Conservation (phyloP, 2,888 invertebrate genomes). For the Linnaemya vulpina region DNA sequence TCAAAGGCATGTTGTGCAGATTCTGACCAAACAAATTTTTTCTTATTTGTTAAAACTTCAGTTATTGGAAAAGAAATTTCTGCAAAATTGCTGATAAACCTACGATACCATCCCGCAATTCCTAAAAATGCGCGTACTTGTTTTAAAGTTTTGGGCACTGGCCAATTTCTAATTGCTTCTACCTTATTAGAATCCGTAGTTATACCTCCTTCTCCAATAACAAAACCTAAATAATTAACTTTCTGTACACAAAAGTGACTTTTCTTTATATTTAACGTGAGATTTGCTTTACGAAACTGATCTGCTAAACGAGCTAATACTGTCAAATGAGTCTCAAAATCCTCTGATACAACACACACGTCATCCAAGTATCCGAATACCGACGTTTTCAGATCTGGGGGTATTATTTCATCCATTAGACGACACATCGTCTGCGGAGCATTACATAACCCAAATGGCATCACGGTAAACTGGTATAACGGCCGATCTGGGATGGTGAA, state of each 20-base stretch:
- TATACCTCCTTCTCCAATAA: slow-evolving; percentile 16
- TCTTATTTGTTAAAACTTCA: slow-evolving; percentile 18
- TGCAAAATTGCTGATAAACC: background rate
- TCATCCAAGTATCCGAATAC: too few relatives aligned
- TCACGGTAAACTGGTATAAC: too few relatives aligned
- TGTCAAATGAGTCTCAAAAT: too few relatives aligned
- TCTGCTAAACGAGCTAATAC: too few relatives aligned
- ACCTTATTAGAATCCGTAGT: background rate
- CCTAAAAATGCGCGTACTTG: background rate
- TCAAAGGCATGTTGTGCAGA: slow-evolving; percentile 33
- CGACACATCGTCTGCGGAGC: slow-evolving; percentile 36
- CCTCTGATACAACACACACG: too few relatives aligned
- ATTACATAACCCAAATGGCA: too few relatives aligned
- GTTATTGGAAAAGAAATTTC: slow-evolving; percentile 25
- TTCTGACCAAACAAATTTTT: slow-evolving; percentile 31
- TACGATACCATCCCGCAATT: too few relatives aligned
- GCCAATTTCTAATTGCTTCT: background rate
- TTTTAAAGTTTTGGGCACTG: background rate
- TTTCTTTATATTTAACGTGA: too few relatives aligned
- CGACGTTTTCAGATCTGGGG: slow-evolving; percentile 34
- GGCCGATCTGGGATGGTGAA: too few relatives aligned
- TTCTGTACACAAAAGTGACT: too few relatives aligned
- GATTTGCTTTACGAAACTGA: too few relatives aligned
- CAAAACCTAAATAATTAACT: too few relatives aligned
- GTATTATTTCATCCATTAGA: slow-evolving; percentile 64